Evolutionary conservation across 2,888 invertebrate genomes (phyloP), one percentile per base, ranked within the genome.

Genomic region (Chalcis sispes): DNA sequence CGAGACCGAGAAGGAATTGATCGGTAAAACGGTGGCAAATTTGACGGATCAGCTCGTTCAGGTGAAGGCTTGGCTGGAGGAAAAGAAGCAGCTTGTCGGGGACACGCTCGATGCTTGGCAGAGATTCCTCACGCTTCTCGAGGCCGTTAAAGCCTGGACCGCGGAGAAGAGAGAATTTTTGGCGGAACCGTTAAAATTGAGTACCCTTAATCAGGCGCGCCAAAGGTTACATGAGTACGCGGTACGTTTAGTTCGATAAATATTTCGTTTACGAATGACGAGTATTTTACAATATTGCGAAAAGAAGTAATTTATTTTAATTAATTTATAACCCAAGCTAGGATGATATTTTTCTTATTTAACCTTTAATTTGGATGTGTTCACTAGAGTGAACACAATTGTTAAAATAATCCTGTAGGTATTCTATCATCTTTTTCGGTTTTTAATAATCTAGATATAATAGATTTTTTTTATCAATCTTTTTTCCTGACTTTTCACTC

Each of bases 31-130:
- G 0, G 92, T 96, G 76, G 91, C 93, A 74, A 93, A 93, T 77
- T 89, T 96, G 77, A 92, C 93, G 25, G 95, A 96, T 29, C 95
- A 96, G 88, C 90, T 97, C 85, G 91, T 92, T 42, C 94, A 95
- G 81, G 92, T 96, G 0, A 93, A 92, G 83, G 91, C 92, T 74
- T 94, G 94, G 92, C 90, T 97, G 81, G 96, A 96, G 77, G 94
- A 96, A 83, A 94, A 95, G 87, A 95, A 94, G 85, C 94, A 94
- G 82, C 93, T 94, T 86, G 94, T 96, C 46, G 95, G 95, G 69
- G 96, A 96, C 85, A 95, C 95, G 77, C 91, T 97, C 83, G 97
- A 97, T 85, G 95, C 96, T 29, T 96, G 96, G 92, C 94, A 95
- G 80, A 91, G 95, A 75, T 97, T 97, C 92, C 91, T 96, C 82